Base-by-base conservation (phyloP, 2,888 invertebrate species). In the Plemyria rubiginata region DNA sequence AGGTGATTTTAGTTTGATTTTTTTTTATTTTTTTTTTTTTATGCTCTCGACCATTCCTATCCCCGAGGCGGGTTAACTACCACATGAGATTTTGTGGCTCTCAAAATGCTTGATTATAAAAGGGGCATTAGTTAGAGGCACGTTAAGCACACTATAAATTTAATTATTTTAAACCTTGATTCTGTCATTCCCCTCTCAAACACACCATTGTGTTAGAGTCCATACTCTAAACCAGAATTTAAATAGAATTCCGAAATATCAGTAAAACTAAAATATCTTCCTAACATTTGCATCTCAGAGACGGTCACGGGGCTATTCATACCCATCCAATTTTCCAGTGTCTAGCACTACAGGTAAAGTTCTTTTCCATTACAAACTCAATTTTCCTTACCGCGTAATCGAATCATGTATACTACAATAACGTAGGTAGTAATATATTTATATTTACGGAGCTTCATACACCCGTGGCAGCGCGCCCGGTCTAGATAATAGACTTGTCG, bases 401-500 rank as follows among this genome's bases (percentile, higher is more conserved):
- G 54, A 50, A 70, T 60, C 36, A 66, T 62, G 61, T 63, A 46
- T 54, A 32, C 4, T 66, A 64, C 67, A 67, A 32, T 8, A 32
- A 38, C 36, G 9, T 38, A 11, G n/a, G n/a, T n/a, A n/a, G n/a
- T 38, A 38, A 11, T 11, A 38, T 38, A 38, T 60, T 43, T 13
- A 54, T n/a, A 38, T 61, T 46, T 13, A 54, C n/a, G 48, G 46
- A 13, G 28, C 43, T 12, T 57, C 48, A 52, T 55, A 58, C 54
- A 57, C 57, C 50, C 50, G 29, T 22, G 52, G 29, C 29, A 8
- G 22, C 28, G n/a, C 38, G 51, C 51, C 58, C 51, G 56, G 59
- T 59, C 63, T 53, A 67, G 67, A 67, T 79, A 82, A 85, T 82
- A 75, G 75, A 73, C 72, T 62, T 82, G 78, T 79, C 81, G 70